A percentile compares a stretch with the other conserved stretches of the same genome.
Conservation (phyloP, 2,113 vertebrate genomes). For the Halcyon malimbica region DNA sequence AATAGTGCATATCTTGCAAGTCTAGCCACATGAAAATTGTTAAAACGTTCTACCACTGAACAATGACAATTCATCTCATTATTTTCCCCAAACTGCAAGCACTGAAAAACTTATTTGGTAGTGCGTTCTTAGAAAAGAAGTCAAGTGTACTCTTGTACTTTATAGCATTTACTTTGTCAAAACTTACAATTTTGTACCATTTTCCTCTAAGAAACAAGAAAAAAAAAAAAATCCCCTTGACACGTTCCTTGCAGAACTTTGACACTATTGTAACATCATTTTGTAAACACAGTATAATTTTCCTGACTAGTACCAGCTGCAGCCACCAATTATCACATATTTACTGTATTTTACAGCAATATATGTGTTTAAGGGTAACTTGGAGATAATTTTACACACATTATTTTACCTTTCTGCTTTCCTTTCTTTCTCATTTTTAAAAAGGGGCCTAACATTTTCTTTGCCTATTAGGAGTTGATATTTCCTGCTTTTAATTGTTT, state of each 20-base stretch:
- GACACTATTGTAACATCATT: background rate
- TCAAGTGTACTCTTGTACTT: background rate
- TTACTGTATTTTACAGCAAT: background rate
- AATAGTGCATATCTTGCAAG: background rate
- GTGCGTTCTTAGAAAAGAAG: background rate
- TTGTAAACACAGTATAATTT: background rate
- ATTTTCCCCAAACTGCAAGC: background rate
- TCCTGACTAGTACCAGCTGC: background rate
- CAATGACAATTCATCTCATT: background rate
- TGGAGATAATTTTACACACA: background rate
- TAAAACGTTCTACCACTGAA: background rate
- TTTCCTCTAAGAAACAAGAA: background rate
- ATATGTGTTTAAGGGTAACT: background rate
- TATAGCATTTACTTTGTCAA: background rate
- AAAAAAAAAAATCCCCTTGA: background rate
- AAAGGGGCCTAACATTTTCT: background rate
- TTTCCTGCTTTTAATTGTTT: background rate
- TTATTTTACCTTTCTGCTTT: background rate
- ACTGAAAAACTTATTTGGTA: background rate
- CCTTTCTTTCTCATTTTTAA: background rate
- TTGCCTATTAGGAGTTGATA: background rate
- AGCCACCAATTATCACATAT: background rate
- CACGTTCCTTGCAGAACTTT: background rate
- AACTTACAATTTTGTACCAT: background rate
- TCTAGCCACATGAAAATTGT: background rate